Evolutionary conservation across 2,888 invertebrate species (phyloP).

Genomic region (Pandemis cinnamomeana): DNA sequence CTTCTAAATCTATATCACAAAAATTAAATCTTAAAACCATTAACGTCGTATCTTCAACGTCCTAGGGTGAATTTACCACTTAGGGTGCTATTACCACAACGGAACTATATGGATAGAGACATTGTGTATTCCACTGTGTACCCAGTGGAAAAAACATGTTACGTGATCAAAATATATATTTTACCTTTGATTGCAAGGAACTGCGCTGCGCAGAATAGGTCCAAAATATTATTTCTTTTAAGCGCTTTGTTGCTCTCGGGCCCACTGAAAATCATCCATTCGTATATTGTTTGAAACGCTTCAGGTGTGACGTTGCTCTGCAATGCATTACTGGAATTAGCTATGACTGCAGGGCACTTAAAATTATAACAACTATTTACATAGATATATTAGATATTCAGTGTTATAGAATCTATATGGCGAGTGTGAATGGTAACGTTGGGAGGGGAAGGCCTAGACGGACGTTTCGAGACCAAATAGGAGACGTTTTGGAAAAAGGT

Average conservation of each 20-base stretch:
- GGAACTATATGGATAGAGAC: too few species aligned
- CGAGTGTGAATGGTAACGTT: too few species aligned
- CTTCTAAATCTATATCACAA: conserved; percentile 85
- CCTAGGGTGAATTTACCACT: too few species aligned
- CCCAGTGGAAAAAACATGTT: neutral
- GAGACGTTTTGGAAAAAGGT: too few species aligned
- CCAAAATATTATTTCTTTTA: conserved; percentile 88
- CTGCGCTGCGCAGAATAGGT: conserved; percentile 89
- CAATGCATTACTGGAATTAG: conserved; percentile 39
- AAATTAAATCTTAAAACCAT: neutral
- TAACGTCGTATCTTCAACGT: too few species aligned
- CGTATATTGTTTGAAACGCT: conserved; percentile 89
- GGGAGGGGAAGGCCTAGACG: too few species aligned
- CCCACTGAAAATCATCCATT: conserved; percentile 90
- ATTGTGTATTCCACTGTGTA: too few species aligned
- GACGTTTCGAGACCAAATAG: too few species aligned
- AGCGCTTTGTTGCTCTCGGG: conserved; percentile 87
- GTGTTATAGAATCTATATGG: too few species aligned
- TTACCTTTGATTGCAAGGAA: conserved; percentile 88
- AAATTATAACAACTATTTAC: neutral
- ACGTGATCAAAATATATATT: neutral
- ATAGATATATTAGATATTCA: neutral
- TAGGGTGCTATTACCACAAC: too few species aligned
- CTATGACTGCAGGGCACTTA: neutral
- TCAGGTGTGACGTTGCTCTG: conserved; percentile 77